Percentiles rank a stretch among this genome's conserved stretches.
Conservation (phyloP, 2,797 vertebrate species). For the Forpus xanthops region DNA sequence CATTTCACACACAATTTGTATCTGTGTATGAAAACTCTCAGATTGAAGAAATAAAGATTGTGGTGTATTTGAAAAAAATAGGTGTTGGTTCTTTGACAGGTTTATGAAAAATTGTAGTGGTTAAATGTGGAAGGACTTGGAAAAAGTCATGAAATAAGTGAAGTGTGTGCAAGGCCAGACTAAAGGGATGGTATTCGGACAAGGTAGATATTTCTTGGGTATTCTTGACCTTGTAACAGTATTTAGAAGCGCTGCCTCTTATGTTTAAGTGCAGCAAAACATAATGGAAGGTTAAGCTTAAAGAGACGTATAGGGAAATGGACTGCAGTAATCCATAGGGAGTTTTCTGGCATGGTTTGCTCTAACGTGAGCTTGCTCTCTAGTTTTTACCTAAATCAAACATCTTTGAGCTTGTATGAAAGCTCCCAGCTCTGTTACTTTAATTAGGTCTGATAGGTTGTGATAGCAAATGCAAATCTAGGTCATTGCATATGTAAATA, state of each 20-base stretch:
- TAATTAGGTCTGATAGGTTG: constrained; percentile 87
- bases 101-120: not conserved
- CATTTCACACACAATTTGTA: not conserved
- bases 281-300: not conserved
- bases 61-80: not conserved
- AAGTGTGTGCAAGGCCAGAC: not conserved
- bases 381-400: not conserved
- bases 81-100: not conserved
- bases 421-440: constrained; percentile 58
- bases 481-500: constrained; percentile 92
- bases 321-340: not conserved
- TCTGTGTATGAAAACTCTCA: not conserved
- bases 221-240: not conserved
- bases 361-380: not conserved
- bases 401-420: constrained; percentile 1
- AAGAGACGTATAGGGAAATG: accelerated
- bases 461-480: constrained; percentile 86
- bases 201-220: not conserved
- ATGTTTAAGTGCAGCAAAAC: accelerated
- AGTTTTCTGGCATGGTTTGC: not conserved
- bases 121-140: not conserved
- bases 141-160: not conserved
- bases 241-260: not conserved
- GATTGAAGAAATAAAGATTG: not conserved
- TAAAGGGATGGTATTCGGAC: not conserved